Percentiles rank a stretch among this genome's conserved stretches.
Conservation (phyloP, 2,113 vertebrate genomes). For the Engraulis encrasicolus region DNA sequence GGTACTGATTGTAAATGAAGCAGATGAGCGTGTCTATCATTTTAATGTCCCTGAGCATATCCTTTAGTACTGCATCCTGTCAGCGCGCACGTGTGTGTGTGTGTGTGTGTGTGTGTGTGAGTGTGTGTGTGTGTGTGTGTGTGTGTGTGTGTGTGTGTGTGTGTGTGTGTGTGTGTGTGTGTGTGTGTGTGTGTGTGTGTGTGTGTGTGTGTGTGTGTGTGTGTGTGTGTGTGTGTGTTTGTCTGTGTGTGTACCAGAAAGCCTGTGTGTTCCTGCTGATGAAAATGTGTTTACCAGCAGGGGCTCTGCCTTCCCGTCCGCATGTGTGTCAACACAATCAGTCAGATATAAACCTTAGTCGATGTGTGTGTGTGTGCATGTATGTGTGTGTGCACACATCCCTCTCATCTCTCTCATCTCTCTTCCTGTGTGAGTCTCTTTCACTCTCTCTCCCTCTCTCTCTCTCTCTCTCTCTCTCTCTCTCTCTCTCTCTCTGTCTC, state of each 20-base stretch:
- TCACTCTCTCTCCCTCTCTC: no score
- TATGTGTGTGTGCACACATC: no score
- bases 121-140: not conserved
- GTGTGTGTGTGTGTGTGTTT: no score
- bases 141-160: not conserved
- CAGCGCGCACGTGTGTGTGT: no score
- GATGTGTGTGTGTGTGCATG: not conserved
- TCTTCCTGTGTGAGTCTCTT: not conserved
- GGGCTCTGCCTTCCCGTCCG: not conserved
- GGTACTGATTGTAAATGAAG: not conserved
- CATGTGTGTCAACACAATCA: not conserved
- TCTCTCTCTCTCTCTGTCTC: not conserved
- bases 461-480: no score
- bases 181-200: constrained; percentile 7
- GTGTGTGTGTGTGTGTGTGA: not conserved
- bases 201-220: constrained; percentile 3
- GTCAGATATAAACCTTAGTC: not conserved
- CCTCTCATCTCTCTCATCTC: not conserved
- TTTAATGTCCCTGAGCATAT: not conserved
- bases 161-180: constrained; percentile 20
- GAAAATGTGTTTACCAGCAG: not conserved
- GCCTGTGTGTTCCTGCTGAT: no score
- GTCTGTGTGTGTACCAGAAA: no score
- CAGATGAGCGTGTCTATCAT: not conserved
- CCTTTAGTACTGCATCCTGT: not conserved